Base-by-base conservation (phyloP, 2,888 invertebrate genomes). In the Archips crataeganus region DNA sequence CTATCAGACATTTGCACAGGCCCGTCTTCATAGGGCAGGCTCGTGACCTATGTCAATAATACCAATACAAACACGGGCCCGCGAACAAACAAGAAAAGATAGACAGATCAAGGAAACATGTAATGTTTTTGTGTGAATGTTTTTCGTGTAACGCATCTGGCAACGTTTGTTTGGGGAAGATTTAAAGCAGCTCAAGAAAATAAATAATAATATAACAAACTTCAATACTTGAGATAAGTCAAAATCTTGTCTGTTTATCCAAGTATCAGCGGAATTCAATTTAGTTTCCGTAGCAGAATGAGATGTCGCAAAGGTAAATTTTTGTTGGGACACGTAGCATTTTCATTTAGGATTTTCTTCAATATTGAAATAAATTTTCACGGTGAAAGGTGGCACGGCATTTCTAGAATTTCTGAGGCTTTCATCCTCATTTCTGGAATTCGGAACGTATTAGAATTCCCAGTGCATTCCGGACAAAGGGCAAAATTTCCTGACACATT, bases 11-110 rank as follows among this genome's bases (percentile, higher is more conserved):
- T 57, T 57, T 57, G 54, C 32, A 2, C 57, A 57, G 32, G 57
- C 11, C 32, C 8, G 57, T 57, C 23, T 32, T 57, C 3, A 1
- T 32, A 57, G 57, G 23, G 23, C 57, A 57, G 11, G 32, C 57
- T 11, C 57, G 34, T n/a, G 49, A 64, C 64, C 64, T 64, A 51
- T 51, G 64, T 51, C 64, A 64, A 64, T 64, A 64, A 64, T 64
- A 51, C 64, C 47, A 64, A 32, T 32, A 51, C 64, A 64, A 64
- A 64, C 64, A 64, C 34, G 13, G 45, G 45, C 49, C 10, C 36
- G 49, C 23, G 49, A 32, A 34, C 64, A 64, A 64, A 64, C 64
- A 51, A 64, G 49, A 64, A 64, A 36, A 34, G n/a, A 64, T 51
- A 51, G 64, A 64, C 64, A 64, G n/a, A 64, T 51, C 49, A 32